Percentiles rank a stretch among this genome's conserved stretches.
Conservation (phyloP, 2,113 vertebrate genomes). For the Gavialis gangeticus region DNA sequence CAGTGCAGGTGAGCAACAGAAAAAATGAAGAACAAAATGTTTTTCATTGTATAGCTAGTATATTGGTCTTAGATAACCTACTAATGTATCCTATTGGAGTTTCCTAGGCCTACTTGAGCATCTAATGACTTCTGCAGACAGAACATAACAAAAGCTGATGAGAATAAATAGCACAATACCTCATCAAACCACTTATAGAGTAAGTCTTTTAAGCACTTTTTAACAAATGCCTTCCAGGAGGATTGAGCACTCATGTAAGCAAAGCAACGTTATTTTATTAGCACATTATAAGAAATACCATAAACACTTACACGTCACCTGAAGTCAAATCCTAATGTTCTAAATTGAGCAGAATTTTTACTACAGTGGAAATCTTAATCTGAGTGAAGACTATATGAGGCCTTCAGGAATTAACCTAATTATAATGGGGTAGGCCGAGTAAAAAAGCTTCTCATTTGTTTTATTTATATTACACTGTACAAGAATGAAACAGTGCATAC, state of each 20-base stretch:
- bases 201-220: not conserved
- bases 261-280: not conserved
- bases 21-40: not conserved
- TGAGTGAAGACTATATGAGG: not conserved
- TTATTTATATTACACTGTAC: not conserved
- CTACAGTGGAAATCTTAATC: not conserved
- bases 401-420: not conserved
- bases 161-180: not conserved
- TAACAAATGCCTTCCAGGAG: not conserved
- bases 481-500: not conserved
- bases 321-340: not conserved
- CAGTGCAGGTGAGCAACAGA: not conserved
- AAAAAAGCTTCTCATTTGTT: not conserved
- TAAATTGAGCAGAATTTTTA: not conserved
- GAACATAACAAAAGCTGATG: not conserved
- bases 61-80: not conserved
- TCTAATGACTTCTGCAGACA: not conserved
- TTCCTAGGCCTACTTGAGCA: not conserved
- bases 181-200: not conserved
- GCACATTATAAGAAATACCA: not conserved
- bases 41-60: not conserved
- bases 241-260: not conserved
- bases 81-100: not conserved
- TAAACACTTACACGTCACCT: not conserved
- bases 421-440: not conserved